These are phyloP conservation scores for Cylindroiulus punctatus DNA, from an alignment of 2,888 invertebrate species.

Conservation along the genomic window DNA sequence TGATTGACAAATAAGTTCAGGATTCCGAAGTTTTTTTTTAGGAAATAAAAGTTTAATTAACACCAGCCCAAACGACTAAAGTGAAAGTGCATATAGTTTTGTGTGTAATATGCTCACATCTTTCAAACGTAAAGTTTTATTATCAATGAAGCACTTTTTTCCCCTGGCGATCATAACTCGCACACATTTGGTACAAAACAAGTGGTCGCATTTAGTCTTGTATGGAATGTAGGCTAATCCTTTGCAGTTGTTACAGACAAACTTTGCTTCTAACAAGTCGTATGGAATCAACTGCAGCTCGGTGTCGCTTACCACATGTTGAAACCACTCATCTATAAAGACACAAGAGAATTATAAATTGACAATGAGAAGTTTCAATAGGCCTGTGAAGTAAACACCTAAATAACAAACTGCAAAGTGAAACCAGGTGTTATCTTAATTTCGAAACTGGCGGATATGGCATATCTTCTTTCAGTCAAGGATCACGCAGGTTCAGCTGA, in stretches of 20 bases:
- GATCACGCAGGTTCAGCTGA: no score
- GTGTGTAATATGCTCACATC: background rate
- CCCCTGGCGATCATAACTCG: background rate
- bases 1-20: no score
- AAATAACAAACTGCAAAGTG: background rate
- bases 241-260: slow-evolving; percentile 19
- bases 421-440: background rate
- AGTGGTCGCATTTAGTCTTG: slow-evolving; percentile 14
- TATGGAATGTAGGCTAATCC: slow-evolving; percentile 1
- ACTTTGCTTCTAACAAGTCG: background rate
- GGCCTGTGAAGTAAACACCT: background rate
- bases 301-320: background rate
- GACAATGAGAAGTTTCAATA: no score
- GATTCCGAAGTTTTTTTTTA: no score
- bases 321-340: slow-evolving; percentile 19
- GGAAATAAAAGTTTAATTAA: no score
- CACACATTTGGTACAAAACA: background rate
- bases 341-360: background rate
- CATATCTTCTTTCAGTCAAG: no score
- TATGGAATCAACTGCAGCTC: background rate
- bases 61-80: no score
- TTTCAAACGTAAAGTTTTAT: background rate
- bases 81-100: background rate
- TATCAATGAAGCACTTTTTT: background rate
- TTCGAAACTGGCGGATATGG: no score